Evolutionary conservation across 2,797 vertebrate species (phyloP), one percentile per base, ranked within the genome.

Genomic region (Cephalopachus bancanus): DNA sequence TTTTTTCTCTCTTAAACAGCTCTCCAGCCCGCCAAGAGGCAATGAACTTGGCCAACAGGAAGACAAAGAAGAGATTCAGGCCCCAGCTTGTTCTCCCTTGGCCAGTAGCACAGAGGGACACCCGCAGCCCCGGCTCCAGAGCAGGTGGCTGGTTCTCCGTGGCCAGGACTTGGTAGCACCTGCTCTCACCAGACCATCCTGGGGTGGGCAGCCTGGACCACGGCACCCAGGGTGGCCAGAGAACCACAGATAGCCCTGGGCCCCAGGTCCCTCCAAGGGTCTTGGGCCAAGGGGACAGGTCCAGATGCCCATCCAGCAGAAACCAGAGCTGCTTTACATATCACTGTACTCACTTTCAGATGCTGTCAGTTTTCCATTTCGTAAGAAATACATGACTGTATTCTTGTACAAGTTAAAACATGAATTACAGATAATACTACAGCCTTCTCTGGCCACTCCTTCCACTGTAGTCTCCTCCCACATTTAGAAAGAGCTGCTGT

Each of bases 21-120:
- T 95, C 94, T 92, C 90, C 53, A 92, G 83, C 79, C 90, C 26
- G 88, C 97, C 97, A 98, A 97, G 97, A 98, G 97, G 98, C 98
- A 98, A 98, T 97, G 98, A 98, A 98, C 98, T 97, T 98, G 98
- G 98, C 97, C 98, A 97, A 96, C 79, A 53, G 72, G 93, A 97
- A 96, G 95, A 98, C 96, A 97, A 98, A 98, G 96, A 44, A 22
- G 83, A 97, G 97, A 97, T 94, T 97, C 95, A 97, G 95, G 92
- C 69, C 55, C 84, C 51, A 0, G 80, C 6, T 26, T 9, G 9
- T n/a, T 89, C 83, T 75, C 57, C 60, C 33, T 87, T n/a, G 79
- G 93, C 95, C 67, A 15, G 51, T 2, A 79, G 33, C 86, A 51
- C 51, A 51, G 74, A 93, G n/a, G 84, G 91, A 60, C 15, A 7